These are phyloP conservation scores for Plecturocebus donacophilus DNA, from an alignment of 2,113 vertebrate species.

Conservation along the genomic window DNA sequence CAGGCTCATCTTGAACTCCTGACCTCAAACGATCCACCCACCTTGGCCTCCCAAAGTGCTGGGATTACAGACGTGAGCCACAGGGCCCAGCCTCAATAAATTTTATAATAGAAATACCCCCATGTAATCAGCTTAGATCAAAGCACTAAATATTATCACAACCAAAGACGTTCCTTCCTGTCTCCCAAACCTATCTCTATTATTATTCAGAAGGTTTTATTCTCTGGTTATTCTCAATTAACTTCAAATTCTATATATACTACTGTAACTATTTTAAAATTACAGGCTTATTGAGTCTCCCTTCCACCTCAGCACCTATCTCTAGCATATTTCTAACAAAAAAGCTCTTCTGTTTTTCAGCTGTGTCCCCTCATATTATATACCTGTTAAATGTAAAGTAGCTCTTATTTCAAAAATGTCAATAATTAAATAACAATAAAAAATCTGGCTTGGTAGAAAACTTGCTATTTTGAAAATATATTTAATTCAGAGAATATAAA, in stretches of 20 bases:
- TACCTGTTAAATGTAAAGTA: neutral
- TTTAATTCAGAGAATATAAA: neutral
- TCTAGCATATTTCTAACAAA: neutral
- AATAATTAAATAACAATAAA: conserved; percentile 22
- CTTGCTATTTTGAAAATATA: neutral
- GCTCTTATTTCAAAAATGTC: neutral
- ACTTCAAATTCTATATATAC: neutral
- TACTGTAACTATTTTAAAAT: neutral
- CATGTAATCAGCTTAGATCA: neutral
- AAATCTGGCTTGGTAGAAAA: neutral
- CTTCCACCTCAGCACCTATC: neutral
- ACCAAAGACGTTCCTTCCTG: neutral
- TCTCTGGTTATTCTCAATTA: neutral
- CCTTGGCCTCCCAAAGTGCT: too few species aligned
- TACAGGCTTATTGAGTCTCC: neutral
- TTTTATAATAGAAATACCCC: neutral
- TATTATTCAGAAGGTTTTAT: neutral
- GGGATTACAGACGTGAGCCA: too few species aligned
- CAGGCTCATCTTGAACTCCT: too few species aligned
- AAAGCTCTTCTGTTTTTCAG: neutral
- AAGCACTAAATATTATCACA: neutral
- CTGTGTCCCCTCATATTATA: neutral
- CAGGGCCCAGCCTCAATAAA: neutral
- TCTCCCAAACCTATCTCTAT: neutral
- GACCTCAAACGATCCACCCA: too few species aligned